Base-by-base conservation (phyloP, 2,888 invertebrate genomes). In the Phengaris arion region DNA sequence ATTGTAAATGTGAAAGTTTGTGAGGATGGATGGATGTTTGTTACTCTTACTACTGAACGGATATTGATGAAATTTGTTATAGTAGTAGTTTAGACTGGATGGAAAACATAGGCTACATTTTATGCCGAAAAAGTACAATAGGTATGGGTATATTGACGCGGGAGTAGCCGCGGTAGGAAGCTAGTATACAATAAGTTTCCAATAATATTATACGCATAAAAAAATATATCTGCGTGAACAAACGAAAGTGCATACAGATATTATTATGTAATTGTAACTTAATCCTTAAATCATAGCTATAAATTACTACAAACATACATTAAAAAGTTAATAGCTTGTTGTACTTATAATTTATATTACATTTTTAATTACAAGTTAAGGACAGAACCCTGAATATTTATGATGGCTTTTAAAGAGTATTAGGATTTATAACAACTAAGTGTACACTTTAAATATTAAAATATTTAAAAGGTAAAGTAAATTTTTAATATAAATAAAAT, bases 241-340 rank as follows among this genome's bases (percentile, higher is more conserved):
- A 59, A 22, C 59, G 5, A 64, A 45, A 64, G 64, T 64, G 64
- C 35, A 64, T 64, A 45, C 15, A 64, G 35, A 22, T 22, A 22
- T 22, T 22, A 22, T 22, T 35, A 35, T 35, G 35, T 57, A 0
- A 8, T 35, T 45, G 12, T 64, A 64, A 64, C 64, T 10, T 12
- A 64, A 13, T 35, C 35, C 35, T 45, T 64, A 35, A 35, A 64
- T 35, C 64, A 45, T 35, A 64, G 35, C 35, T 45, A 64, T 45
- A 45, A 35, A 45, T 45, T 12, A 45, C 10, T 64, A 45, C 35
- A 64, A 45, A 12, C 64, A 35, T 35, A 64, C 35, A 64, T 45
- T 64, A 64, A 64, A 64, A 64, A 64, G 4, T 35, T 45, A 45
- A 64, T 64, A 45, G 64, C 64, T 45, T 64, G 64, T 52, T 12